Conservation (phyloP, 2,797 vertebrate species). For the Bradypus variegatus region DNA sequence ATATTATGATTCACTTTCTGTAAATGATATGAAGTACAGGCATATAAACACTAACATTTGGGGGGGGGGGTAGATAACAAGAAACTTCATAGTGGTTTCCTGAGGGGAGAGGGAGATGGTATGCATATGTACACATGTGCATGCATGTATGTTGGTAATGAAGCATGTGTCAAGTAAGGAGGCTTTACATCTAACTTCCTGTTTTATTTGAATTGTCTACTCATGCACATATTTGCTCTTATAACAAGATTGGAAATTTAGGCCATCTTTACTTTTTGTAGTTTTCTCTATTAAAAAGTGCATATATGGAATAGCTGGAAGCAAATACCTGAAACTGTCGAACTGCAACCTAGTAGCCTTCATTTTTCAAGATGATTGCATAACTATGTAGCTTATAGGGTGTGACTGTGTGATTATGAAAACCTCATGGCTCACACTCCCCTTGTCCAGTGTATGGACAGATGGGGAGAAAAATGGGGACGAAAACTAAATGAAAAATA, state of each 20-base stretch:
- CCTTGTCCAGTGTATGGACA: too few relatives aligned
- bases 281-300: slow-evolving; percentile 1
- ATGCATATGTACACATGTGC: too few relatives aligned
- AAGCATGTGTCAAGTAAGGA: neutral
- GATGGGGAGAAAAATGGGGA: too few relatives aligned
- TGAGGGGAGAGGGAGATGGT: neutral
- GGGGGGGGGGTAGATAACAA: neutral
- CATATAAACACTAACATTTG: neutral
- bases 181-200: neutral
- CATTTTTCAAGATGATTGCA: too few relatives aligned
- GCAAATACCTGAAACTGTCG: too few relatives aligned
- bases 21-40: neutral
- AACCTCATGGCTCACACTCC: too few relatives aligned
- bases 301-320: too few relatives aligned
- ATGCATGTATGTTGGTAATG: neutral
- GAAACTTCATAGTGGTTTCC: neutral
- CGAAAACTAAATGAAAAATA: too few relatives aligned
- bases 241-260: neutral
- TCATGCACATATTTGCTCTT: neutral
- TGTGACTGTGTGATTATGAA: too few relatives aligned
- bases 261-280: neutral
- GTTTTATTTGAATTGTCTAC: neutral
- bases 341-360: too few relatives aligned
- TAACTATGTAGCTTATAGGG: too few relatives aligned
- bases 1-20: neutral